Conservation (phyloP, 2,113 vertebrate species). For the Tupaia tana region DNA sequence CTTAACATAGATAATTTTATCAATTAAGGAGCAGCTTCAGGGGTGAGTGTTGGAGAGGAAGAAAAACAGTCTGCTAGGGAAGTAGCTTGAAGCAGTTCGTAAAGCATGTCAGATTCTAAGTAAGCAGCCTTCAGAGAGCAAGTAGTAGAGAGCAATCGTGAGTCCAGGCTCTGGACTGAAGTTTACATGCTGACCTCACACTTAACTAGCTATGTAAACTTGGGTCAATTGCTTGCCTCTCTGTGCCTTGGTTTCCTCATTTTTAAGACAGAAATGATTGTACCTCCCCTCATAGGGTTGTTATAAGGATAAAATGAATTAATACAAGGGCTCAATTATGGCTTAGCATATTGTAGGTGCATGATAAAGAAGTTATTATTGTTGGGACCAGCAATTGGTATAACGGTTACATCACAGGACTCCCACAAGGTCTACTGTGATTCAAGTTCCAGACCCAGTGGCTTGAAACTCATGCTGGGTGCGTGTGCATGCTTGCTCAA, state of each 20-base stretch:
- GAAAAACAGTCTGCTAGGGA: not conserved
- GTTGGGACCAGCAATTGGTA: no score
- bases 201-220: not conserved
- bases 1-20: not conserved
- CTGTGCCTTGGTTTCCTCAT: not conserved
- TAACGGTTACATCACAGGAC: no score
- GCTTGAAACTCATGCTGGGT: no score
- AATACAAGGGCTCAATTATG: not conserved
- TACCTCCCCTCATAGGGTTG: not conserved
- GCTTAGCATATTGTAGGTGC: not conserved
- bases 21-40: not conserved
- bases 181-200: not conserved
- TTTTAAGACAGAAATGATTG: not conserved
- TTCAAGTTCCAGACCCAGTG: no score
- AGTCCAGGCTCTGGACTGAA: not conserved
- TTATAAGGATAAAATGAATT: not conserved
- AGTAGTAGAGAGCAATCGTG: not conserved
- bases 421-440: no score
- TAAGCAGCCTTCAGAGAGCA: not conserved
- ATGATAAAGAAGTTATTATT: not conserved
- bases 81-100: not conserved
- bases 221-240: not conserved
- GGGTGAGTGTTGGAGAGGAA: not conserved
- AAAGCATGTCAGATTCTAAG: not conserved
- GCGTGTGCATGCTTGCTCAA: no score